Percentiles rank a stretch among this genome's conserved stretches.
Evolutionary conservation across 2,888 invertebrate genomes (phyloP).

Genomic region (Anthoptus insignis): DNA sequence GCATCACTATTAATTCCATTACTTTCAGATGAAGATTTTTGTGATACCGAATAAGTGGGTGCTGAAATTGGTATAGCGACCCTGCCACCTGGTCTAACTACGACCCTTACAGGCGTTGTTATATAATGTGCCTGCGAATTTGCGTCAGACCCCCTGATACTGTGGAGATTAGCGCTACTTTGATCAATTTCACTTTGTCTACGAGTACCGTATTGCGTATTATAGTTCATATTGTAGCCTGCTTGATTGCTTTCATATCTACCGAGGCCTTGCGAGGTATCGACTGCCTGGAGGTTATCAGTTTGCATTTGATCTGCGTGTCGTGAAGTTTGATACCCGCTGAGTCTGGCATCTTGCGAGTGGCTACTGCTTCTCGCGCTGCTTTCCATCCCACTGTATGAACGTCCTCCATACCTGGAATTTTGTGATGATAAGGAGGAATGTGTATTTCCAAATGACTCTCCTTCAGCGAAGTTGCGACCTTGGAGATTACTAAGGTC

Average conservation of each 20-base stretch:
- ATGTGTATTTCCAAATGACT: slow-evolving; percentile 48
- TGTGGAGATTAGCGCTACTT: slow-evolving; percentile 54
- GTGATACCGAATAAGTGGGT: slow-evolving; percentile 51
- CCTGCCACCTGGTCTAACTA: slow-evolving; percentile 69
- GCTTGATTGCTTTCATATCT: slow-evolving; percentile 57
- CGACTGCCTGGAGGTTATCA: slow-evolving; percentile 57
- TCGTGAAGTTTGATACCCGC: slow-evolving; percentile 54
- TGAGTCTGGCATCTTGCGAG: slow-evolving; percentile 51
- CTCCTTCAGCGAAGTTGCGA: slow-evolving; percentile 74
- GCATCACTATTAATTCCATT: slow-evolving; percentile 63
- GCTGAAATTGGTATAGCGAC: slow-evolving; percentile 68
- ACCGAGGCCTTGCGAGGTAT: slow-evolving; percentile 53
- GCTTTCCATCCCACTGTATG: slow-evolving; percentile 42
- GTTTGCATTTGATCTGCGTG: slow-evolving; percentile 52
- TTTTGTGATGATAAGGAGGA: slow-evolving; percentile 48
- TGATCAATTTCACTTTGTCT: slow-evolving; percentile 53
- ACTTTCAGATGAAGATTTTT: slow-evolving; percentile 54
- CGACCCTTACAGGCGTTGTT: slow-evolving; percentile 65
- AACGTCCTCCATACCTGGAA: slow-evolving; percentile 49
- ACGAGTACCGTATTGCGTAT: slow-evolving; percentile 60
- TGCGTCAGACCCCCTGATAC: slow-evolving; percentile 54
- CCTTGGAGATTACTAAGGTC: slow-evolving; percentile 74
- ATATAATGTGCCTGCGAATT: slow-evolving; percentile 57
- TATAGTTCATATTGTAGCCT: slow-evolving; percentile 55
- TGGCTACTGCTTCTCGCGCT: slow-evolving; percentile 55